Percentiles rank a stretch among this genome's conserved stretches.
Conservation (phyloP, 2,797 vertebrate species). For the Steatocranus sp. region DNA sequence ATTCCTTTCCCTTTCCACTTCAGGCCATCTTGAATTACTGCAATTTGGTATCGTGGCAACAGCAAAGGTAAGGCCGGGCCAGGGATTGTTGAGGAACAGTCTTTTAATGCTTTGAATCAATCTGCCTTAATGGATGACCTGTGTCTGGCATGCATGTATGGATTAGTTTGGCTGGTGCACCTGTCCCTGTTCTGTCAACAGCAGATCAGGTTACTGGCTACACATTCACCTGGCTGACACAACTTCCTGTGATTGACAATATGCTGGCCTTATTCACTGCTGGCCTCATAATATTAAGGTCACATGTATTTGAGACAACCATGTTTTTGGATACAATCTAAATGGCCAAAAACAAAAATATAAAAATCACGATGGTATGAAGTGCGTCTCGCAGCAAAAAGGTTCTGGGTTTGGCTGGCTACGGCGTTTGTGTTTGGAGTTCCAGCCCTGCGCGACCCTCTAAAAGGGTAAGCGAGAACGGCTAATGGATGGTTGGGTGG, state of each 20-base stretch:
- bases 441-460: neutral
- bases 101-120: slow-evolving; percentile 66
- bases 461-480: slow-evolving; percentile 27
- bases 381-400: neutral
- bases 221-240: slow-evolving; percentile 58
- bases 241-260: slow-evolving; percentile 64
- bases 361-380: neutral
- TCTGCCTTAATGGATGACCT: slow-evolving; percentile 72
- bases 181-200: slow-evolving; percentile 80
- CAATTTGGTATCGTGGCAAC: slow-evolving; percentile 73
- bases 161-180: slow-evolving; percentile 73
- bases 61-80: slow-evolving; percentile 44
- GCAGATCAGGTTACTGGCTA: slow-evolving; percentile 68
- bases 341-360: neutral
- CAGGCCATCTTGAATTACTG: slow-evolving; percentile 60
- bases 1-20: slow-evolving; percentile 65
- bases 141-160: slow-evolving; percentile 64
- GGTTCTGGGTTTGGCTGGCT: neutral
- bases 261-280: neutral
- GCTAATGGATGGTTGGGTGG: slow-evolving; percentile 27
- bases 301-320: neutral
- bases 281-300: neutral
- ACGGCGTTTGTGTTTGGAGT: neutral
- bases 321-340: neutral
- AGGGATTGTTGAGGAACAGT: slow-evolving; percentile 48